Conservation (phyloP, 2,888 invertebrate genomes). For the Fragum whitleyi region DNA sequence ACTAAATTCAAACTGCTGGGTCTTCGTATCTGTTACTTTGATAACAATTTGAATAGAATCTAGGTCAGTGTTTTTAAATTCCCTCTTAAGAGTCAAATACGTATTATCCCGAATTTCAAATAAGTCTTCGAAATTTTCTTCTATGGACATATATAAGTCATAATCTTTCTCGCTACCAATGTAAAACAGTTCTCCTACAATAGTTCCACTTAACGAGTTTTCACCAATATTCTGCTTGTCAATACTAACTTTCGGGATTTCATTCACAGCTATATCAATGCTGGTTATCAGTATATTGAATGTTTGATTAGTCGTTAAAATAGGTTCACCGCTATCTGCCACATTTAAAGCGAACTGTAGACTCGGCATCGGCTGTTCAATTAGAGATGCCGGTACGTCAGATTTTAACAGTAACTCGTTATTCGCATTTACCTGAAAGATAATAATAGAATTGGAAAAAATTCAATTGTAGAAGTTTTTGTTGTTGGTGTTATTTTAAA, state of each 20-base stretch:
- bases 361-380: slow-evolving; percentile 58
- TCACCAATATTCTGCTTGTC: slow-evolving; percentile 53
- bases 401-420: slow-evolving; percentile 51
- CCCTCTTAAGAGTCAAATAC: slow-evolving; percentile 56
- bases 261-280: slow-evolving; percentile 56
- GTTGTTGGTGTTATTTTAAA: too few relatives aligned
- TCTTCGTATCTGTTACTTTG: slow-evolving; percentile 62
- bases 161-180: slow-evolving; percentile 48
- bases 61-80: slow-evolving; percentile 47
- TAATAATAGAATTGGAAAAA: too few relatives aligned
- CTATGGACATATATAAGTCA: slow-evolving; percentile 60
- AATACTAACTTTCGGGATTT: slow-evolving; percentile 65
- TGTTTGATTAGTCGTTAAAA: slow-evolving; percentile 53
- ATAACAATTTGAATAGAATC: slow-evolving; percentile 62
- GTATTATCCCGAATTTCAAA: slow-evolving; percentile 66
- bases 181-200: slow-evolving; percentile 64
- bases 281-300: slow-evolving; percentile 68
- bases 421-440: slow-evolving; percentile 11
- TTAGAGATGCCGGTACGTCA: slow-evolving; percentile 51
- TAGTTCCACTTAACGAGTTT: slow-evolving; percentile 55
- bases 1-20: slow-evolving; percentile 56
- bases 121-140: slow-evolving; percentile 54
- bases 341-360: slow-evolving; percentile 63
- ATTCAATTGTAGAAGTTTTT: too few relatives aligned
- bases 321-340: slow-evolving; percentile 69